Base-by-base conservation (phyloP, 2,888 invertebrate genomes). In the Epinotia brunnichana region DNA sequence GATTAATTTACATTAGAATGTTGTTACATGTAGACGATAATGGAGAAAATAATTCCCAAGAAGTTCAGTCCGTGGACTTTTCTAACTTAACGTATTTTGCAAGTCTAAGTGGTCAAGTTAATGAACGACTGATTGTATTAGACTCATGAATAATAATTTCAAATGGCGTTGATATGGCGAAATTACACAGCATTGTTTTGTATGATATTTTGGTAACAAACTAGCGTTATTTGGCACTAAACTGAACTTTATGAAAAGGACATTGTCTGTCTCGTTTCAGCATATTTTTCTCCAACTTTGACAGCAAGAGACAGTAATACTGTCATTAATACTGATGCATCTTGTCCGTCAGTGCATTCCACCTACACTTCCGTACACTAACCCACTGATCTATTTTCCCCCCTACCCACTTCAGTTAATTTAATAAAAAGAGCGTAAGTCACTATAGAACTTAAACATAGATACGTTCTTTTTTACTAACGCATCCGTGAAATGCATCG, bases 321-420 rank as follows among this genome's bases (percentile, higher is more conserved):
- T 9, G 41, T 44, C 41, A 61, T 44, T 44, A 57, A 29, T 29
- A 29, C 56, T 54, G 57, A 29, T 39, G 35, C 53, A 53, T 59
- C 71, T 54, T 56, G 48, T 48, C 48, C 44, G 44, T 61, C 44
- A 54, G 15, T 69, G 57, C 74, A 73, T 73, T 68, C 72, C 68
- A 41, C 19, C 54, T 21, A 51, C 68, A 57, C 68, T 57, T 73
- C 74, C 73, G 74, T 68, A 74, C 70, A 73, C 70, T 86, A 86
- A 84, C 90, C 88, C 82, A 89, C 83, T 89, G 86, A 77, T 84
- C 89, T 79, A 88, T 80, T 83, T 89, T 75, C 61, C 74, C 78
- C 75, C 77, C 76, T 76, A 44, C 41, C 64, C 29, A 77, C 80
- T 78, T n/a, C 9, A 19, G 15, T 35, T 21, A 21, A 41, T 41